Conservation (phyloP, 2,888 invertebrate genomes). For the Temnothorax ravouxi region DNA sequence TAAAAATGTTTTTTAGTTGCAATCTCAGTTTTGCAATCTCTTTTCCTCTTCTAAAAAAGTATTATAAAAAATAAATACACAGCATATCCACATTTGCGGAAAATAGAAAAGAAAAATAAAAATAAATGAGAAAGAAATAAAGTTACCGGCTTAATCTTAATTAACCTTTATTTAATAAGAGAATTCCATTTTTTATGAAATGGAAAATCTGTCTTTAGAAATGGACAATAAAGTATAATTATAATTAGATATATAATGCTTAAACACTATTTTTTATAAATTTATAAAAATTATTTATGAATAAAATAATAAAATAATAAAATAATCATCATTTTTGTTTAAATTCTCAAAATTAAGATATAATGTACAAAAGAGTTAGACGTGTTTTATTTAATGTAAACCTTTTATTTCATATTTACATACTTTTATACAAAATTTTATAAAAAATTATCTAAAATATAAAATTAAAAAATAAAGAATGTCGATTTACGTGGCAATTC, state of each 20-base stretch:
- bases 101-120: neutral
- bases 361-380: neutral
- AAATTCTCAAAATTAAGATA: neutral
- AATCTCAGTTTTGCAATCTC: neutral
- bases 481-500: neutral
- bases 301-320: neutral
- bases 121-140: neutral
- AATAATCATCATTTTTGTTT: neutral
- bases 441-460: conserved; percentile 4
- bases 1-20: neutral
- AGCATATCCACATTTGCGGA: neutral
- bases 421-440: neutral
- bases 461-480: neutral
- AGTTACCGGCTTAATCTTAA: neutral
- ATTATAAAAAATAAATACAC: neutral
- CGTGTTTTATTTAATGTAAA: neutral
- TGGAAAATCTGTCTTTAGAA: neutral
- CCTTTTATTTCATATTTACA: neutral
- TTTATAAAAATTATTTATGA: neutral
- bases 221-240: neutral
- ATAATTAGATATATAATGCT: neutral
- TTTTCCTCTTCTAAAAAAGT: neutral
- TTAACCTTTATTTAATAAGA: neutral
- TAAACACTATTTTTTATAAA: neutral
- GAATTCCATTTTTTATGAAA: neutral